These are phyloP conservation scores for Pipistrellus pipistrellus DNA, from an alignment of 2,797 vertebrate species.

Conservation along the genomic window DNA sequence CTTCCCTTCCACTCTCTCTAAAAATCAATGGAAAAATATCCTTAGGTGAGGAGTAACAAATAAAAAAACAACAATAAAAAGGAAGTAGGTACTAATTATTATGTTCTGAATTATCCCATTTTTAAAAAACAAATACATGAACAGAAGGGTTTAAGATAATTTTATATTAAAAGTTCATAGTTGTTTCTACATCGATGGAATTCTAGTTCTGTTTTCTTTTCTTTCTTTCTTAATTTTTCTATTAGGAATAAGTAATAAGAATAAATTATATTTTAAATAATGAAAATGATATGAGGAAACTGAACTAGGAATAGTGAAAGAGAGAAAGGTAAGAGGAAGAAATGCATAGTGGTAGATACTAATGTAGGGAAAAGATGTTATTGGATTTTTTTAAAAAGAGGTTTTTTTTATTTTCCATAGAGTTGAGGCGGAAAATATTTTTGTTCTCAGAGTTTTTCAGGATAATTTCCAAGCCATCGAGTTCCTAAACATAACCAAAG, in stretches of 20 bases:
- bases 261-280: conserved; percentile 27
- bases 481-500: conserved; percentile 82
- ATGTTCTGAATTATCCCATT: conserved; percentile 35
- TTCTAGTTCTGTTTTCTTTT: conserved; percentile 13
- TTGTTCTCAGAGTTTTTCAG: conserved; percentile 74
- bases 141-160: neutral
- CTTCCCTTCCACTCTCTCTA: no score
- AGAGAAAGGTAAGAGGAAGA: conserved; percentile 17
- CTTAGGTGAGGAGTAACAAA: no score
- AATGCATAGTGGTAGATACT: neutral
- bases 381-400: conserved; percentile 27
- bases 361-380: conserved; percentile 5
- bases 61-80: neutral
- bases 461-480: conserved; percentile 75
- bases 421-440: conserved; percentile 74
- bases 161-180: conserved; percentile 14
- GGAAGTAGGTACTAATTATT: conserved; percentile 23
- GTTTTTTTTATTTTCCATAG: conserved; percentile 61
- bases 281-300: conserved; percentile 33
- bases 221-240: conserved; percentile 39
- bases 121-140: conserved; percentile 48
- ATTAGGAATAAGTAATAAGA: conserved; percentile 5
- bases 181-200: neutral
- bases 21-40: no score
- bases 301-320: neutral